Evolutionary conservation across 1,140 invertebrate species (phyloP).

Genomic region (Camponotus floridanus): DNA sequence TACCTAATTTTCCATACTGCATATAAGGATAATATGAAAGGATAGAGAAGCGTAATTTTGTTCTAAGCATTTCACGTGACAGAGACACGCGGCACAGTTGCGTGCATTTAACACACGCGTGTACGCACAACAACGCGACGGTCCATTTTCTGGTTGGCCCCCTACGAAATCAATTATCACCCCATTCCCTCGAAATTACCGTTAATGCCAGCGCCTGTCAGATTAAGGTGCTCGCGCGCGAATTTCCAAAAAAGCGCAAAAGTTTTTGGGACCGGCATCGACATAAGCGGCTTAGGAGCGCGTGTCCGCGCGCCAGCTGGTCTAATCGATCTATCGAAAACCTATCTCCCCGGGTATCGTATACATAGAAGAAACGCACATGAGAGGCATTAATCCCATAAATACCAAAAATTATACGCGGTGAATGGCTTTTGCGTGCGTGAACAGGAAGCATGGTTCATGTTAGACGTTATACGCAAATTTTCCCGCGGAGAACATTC

Average conservation of each 20-base stretch:
- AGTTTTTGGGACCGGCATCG: conserved; percentile 66
- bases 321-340: conserved; percentile 74
- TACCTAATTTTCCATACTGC: neutral
- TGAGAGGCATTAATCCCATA: conserved; percentile 78
- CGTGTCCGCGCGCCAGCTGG: conserved; percentile 76
- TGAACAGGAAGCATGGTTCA: neutral
- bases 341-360: conserved; percentile 64
- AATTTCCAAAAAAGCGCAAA: conserved; percentile 82
- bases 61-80: neutral
- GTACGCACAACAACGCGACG: neutral
- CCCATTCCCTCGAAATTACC: conserved; percentile 75
- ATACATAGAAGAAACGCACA: conserved; percentile 41
- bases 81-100: neutral
- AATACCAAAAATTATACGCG: conserved; percentile 81
- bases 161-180: conserved; percentile 73
- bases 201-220: conserved; percentile 71
- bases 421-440: conserved; percentile 10
- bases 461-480: conserved; percentile 14
- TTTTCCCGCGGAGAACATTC: conserved; percentile 28
- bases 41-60: conserved; percentile 29
- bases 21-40: neutral
- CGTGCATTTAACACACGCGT: neutral
- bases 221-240: conserved; percentile 71
- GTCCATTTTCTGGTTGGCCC: neutral
- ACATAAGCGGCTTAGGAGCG: conserved; percentile 80